Evolutionary conservation across 2,888 invertebrate species (phyloP), one percentile per base, ranked within the genome.

Genomic region (Trachelus stipa): DNA sequence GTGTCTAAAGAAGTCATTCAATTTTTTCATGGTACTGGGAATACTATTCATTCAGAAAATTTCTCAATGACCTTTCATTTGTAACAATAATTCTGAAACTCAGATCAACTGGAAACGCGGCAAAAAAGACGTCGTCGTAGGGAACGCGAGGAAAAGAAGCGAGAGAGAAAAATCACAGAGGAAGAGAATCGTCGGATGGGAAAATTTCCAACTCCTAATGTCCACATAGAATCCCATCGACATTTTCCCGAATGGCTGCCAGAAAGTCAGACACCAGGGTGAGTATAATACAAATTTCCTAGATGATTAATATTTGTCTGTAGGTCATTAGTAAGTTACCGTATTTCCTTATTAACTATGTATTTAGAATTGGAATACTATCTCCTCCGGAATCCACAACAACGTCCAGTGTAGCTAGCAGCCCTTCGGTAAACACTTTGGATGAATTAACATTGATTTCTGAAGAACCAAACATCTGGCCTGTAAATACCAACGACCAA

Each of bases 121-220:
- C 94, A 94, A 37, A 94, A 94, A 74, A 91, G 93, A 23, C 94
- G 98, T 9, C 94, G 95, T 73, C 95, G 95, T 11, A 93, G 94
- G 34, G 95, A 95, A 71, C 94, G 95, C 12, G 96, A 97, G 30
- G 98, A 98, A 88, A 94, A 94, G 34, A 95, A 95, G 56, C 94
- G 96, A 4, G 97, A 97, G 88, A 95, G 95, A 81, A 94, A 95
- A n/a, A 95, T 95, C 81, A 94, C 93, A 77, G 94, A 94, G 82
- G 94, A 95, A 83, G 95, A 96, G 91, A 93, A 96, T 91, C 93
- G 94, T 87, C 92, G 93, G 89, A 93, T 96, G 94, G 95, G 97
- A 86, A 92, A 94, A 92, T 92, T 94, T 90, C 90, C 94, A 77
- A 88, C 93, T 85, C 89, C 93, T 69, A 92, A 94, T 37, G 93